Evolutionary conservation across 2,888 invertebrate species (phyloP).

Genomic region (Onthophagus sagittarius): DNA sequence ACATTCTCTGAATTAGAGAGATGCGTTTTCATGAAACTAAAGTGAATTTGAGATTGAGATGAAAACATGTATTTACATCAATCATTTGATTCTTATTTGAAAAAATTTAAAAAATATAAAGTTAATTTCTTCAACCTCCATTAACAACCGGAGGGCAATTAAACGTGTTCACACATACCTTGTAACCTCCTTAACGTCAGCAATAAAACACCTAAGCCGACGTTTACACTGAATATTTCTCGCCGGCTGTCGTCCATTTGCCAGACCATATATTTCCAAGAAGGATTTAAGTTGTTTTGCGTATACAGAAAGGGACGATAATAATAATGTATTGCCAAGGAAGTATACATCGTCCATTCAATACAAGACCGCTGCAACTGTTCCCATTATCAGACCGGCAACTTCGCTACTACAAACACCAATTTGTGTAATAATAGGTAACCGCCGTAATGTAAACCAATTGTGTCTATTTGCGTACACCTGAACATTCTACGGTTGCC

Average conservation of each 20-base stretch:
- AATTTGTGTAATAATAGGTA: constrained; percentile 22
- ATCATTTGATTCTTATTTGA: too few relatives aligned
- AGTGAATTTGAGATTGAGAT: too few relatives aligned
- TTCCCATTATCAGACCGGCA: not conserved
- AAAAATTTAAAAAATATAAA: too few relatives aligned
- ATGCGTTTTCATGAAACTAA: too few relatives aligned
- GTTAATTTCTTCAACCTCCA: too few relatives aligned
- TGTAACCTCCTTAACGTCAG: not conserved
- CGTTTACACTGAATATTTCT: constrained; percentile 6
- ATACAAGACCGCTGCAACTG: not conserved
- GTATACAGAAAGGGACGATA: constrained; percentile 4
- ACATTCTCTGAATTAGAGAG: too few relatives aligned
- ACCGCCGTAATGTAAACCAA: constrained; percentile 15
- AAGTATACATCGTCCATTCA: constrained; percentile 8
- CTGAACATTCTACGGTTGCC: not conserved
- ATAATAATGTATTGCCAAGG: constrained; percentile 6
- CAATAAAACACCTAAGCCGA: constrained; percentile 4
- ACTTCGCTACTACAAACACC: constrained; percentile 18
- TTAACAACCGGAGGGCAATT: not conserved
- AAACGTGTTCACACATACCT: not conserved
- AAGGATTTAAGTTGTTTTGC: constrained; percentile 8
- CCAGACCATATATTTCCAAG: constrained; percentile 12
- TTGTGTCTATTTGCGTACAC: constrained; percentile 15
- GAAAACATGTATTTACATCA: too few relatives aligned
- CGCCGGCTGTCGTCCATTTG: not conserved